Percentiles rank a stretch among this genome's conserved stretches.
Evolutionary conservation across 1,140 invertebrate species (phyloP).

Genomic region (Drosophila ambigua): DNA sequence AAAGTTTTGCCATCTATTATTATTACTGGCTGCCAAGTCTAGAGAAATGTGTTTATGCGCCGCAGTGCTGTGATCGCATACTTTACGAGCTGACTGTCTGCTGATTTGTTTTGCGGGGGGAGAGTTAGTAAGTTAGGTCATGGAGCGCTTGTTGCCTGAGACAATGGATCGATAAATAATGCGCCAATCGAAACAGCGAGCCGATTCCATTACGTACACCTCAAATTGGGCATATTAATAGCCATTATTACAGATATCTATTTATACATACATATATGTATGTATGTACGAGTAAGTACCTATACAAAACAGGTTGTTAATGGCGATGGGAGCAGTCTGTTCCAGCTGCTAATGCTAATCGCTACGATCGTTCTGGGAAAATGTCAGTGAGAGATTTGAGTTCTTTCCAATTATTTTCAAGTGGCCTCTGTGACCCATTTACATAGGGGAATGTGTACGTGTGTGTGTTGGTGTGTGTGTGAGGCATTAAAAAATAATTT

Average conservation of each 20-base stretch:
- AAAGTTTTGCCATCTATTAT: no score
- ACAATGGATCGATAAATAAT: conserved; percentile 68
- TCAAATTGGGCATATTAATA: conserved; percentile 43
- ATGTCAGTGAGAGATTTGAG: conserved; percentile 33
- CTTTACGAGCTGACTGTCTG: conserved; percentile 6
- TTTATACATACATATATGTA: conserved; percentile 15
- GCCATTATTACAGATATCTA: conserved; percentile 29
- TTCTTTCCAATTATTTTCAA: conserved; percentile 49
- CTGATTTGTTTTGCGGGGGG: neutral
- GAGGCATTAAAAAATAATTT: conserved; percentile 64
- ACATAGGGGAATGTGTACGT: neutral
- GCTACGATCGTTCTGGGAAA: conserved; percentile 23
- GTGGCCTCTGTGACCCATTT: conserved; percentile 52
- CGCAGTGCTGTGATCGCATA: conserved; percentile 1
- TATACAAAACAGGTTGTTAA: conserved; percentile 66
- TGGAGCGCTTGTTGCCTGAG: conserved; percentile 45
- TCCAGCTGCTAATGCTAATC: conserved; percentile 4
- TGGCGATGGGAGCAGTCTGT: conserved; percentile 47
- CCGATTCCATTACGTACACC: conserved; percentile 38
- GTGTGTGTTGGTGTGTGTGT: conserved; percentile 1
- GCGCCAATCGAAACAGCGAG: conserved; percentile 38
- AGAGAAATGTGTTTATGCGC: no score
- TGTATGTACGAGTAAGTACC: no score
- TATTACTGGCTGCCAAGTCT: no score
- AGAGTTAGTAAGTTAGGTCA: conserved; percentile 68